These are phyloP conservation scores for Lasioglossum marginatum DNA, from an alignment of 2,888 invertebrate species.

Conservation along the genomic window DNA sequence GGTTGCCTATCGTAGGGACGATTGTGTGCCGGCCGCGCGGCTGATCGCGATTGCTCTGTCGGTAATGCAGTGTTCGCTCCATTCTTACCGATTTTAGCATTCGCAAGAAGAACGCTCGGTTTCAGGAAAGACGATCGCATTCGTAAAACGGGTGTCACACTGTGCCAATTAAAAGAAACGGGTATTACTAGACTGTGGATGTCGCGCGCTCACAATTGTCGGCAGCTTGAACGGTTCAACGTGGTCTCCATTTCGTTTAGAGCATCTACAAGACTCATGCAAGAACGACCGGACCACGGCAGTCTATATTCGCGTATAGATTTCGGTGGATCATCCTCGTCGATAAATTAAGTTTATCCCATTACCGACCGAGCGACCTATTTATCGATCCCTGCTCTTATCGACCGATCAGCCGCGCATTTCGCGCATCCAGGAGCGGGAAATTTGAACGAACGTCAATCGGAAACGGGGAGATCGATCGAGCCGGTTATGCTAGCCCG, in stretches of 20 bases:
- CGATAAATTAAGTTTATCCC: background rate
- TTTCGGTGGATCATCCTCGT: background rate
- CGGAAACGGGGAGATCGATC: background rate
- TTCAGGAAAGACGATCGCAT: background rate
- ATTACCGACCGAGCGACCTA: background rate
- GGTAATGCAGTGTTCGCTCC: background rate
- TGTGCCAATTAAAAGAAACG: slow-evolving; percentile 10
- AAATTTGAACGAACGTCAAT: background rate
- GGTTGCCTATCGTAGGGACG: background rate
- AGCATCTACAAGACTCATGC: background rate
- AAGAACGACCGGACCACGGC: background rate
- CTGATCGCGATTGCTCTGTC: background rate
- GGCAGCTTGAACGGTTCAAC: background rate
- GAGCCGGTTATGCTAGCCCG: background rate
- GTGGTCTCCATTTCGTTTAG: background rate
- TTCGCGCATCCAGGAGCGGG: background rate
- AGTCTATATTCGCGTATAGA: background rate
- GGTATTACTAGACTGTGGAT: background rate
- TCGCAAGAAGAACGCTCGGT: background rate
- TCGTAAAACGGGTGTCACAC: background rate
- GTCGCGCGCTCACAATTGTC: background rate
- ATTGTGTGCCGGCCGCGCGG: background rate
- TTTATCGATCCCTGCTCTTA: background rate
- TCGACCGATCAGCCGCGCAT: background rate
- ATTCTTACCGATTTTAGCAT: background rate